Evolutionary conservation across 64 coral and sea anemone genomes (phyloP), one percentile per base, ranked within the genome.

Genomic region (Dendrophyllia cribrosa): DNA sequence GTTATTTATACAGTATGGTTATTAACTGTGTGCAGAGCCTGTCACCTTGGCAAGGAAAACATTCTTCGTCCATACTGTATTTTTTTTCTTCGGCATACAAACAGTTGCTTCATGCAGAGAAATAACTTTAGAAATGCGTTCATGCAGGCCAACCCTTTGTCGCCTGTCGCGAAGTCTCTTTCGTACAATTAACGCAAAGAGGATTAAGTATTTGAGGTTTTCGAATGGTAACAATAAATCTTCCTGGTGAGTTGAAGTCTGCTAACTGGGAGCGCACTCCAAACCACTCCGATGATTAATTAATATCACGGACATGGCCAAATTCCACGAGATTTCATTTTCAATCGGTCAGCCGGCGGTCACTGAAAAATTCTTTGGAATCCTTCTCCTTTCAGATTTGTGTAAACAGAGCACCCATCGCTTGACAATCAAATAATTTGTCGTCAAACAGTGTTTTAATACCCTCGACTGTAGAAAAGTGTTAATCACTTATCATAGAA

Each of bases 131-230:
- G 26, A 60, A 79, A 43, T 20, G 26, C 24, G 12, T 44, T 64
- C 80, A 61, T 84, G 80, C 48, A 20, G 46, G 25, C 34, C 34
- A 34, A 34, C 34, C 34, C 34, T 34, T 34, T 34, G 34, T 34
- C 34, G 59, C 26, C 78, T 60, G 53, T 82, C 58, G 16, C 45
- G 45, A 84, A 68, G 50, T 84, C 62, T 48, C 19, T 84, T 84
- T 84, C 20, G n/a, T 23, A 46, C 61, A 68, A 84, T 84, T 51
- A 84, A 51, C 80, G 45, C 60, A 84, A 84, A 84, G 61, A 84
- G 80, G 80, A 84, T 67, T 84, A 84, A 51, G 47, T 43, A 68
- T 17, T 48, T 50, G 45, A 19, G 58, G 26, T 84, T 84, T 65
- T 84, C 60, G n/a, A 65, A 59, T 43, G 7, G 79, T 65, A 47